Evolutionary conservation across 2,888 invertebrate genomes (phyloP).

Genomic region (Adela reaumurella): DNA sequence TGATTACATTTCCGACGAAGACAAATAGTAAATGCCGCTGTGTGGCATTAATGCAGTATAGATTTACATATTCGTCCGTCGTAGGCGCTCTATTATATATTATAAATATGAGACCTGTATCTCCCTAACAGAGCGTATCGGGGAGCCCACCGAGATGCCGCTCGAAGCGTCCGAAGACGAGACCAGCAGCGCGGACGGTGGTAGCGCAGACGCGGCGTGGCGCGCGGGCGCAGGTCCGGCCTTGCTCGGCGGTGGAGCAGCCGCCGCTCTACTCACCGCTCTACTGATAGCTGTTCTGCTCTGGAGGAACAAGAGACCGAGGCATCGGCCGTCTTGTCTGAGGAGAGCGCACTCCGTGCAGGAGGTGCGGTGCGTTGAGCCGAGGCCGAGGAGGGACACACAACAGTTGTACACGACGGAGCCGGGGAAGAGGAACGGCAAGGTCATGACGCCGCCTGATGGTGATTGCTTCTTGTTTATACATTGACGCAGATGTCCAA

Average conservation of each 20-base stretch:
- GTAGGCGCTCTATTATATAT: too few relatives aligned
- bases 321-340: slow-evolving; percentile 9
- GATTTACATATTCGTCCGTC: too few relatives aligned
- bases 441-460: slow-evolving; percentile 23
- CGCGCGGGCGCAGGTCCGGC: slow-evolving; percentile 17
- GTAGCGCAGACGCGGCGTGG: slow-evolving; percentile 14
- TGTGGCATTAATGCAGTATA: too few relatives aligned
- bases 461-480: too few relatives aligned
- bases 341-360: slow-evolving; percentile 5
- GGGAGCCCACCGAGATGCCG: slow-evolving; percentile 25
- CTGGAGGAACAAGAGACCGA: slow-evolving; percentile 7
- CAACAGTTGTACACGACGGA: slow-evolving; percentile 27
- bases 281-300: slow-evolving; percentile 13
- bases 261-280: slow-evolving; percentile 19
- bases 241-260: slow-evolving; percentile 20
- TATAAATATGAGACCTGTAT: too few relatives aligned
- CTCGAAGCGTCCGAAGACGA: slow-evolving; percentile 12
- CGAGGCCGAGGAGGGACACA: not conserved
- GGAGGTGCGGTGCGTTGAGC: slow-evolving; percentile 1
- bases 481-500: too few relatives aligned
- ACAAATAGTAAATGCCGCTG: too few relatives aligned
- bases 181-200: slow-evolving; percentile 11
- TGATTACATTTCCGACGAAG: too few relatives aligned
- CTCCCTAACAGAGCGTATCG: slow-evolving; percentile 29
- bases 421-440: slow-evolving; percentile 25